A percentile compares a stretch with the other conserved stretches of the same genome.
phyloP scores from a whole-genome alignment of 2,888 invertebrate species.

The Pharmacophagus antenor region DNA sequence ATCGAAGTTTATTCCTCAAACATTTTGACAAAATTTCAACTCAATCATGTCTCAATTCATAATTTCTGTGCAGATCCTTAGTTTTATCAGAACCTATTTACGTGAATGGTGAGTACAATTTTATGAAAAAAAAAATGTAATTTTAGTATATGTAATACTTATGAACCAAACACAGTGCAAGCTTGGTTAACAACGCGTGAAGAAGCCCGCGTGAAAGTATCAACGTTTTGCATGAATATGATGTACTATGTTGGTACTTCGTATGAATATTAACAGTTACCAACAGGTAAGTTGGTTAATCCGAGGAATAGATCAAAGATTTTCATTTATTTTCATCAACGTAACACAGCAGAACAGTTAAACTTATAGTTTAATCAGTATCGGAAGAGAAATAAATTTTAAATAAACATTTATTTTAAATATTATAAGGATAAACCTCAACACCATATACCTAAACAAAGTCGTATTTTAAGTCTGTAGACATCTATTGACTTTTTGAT shows the following conservation, averaged over 20 bases:
- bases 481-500: neutral
- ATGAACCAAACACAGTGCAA: neutral
- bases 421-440: too few species aligned
- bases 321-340: neutral
- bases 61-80: too few species aligned
- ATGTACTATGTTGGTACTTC: conserved; percentile 14
- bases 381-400: neutral
- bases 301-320: neutral
- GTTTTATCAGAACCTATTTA: too few species aligned
- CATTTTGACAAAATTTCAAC: too few species aligned
- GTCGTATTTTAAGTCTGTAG: neutral
- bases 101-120: neutral
- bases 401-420: too few species aligned
- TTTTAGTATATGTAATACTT: neutral
- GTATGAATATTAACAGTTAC: conserved; percentile 18
- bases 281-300: neutral
- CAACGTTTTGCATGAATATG: conserved; percentile 19
- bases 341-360: neutral
- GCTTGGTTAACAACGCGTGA: conserved; percentile 16
- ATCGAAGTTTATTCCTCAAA: too few species aligned
- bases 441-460: too few species aligned
- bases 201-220: conserved; percentile 14
- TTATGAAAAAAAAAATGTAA: neutral
- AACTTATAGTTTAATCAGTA: too few species aligned
- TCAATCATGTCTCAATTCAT: too few species aligned